Base-by-base conservation (phyloP, 2,888 invertebrate species). In the Leucoma salicis region DNA sequence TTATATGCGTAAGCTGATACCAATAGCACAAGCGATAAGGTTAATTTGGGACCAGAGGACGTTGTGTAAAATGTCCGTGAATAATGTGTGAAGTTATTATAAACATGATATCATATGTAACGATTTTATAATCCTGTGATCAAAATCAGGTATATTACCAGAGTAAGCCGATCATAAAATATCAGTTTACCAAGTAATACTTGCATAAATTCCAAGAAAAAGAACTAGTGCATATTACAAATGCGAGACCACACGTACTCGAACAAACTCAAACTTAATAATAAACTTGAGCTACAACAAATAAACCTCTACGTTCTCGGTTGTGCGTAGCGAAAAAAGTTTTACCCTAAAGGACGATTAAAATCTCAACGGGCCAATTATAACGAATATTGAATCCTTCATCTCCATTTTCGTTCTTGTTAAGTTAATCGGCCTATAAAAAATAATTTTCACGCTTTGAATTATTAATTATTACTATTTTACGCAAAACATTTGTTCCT, bases 301-400 rank as follows among this genome's bases (percentile, higher is more conserved):
- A 12, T 37, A 32, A 28, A 28, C 15, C 18, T 32, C 14, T 46
- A n/a, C n/a, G n/a, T n/a, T 38, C 31, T 11, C n/a, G 18, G 42
- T 18, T 25, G 15, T 15, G 4, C 15, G 13, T 29, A 8, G 12
- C n/a, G 2, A 13, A 0, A 34, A 24, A 42, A 42, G 25, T 42
- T 53, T 42, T 34, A 47, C 52, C 46, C 44, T 34, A 39, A 39
- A 38, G 45, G 44, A 36, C 50, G 56, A 64, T 64, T 53, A 56
- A 53, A 58, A 64, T 64, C 55, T 62, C 49, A 46, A 49, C 54
- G 42, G 34, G 44, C 36, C 46, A 39, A 46, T 42, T 45, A 50
- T 35, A 39, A 35, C 31, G 42, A 29, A 32, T 43, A 38, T 46
- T 47, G 49, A 53, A 49, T 41, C 29, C 33, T 41, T 35, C 43